These are phyloP conservation scores for Mythimna ferrago DNA, from an alignment of 2,888 invertebrate species.

Conservation along the genomic window DNA sequence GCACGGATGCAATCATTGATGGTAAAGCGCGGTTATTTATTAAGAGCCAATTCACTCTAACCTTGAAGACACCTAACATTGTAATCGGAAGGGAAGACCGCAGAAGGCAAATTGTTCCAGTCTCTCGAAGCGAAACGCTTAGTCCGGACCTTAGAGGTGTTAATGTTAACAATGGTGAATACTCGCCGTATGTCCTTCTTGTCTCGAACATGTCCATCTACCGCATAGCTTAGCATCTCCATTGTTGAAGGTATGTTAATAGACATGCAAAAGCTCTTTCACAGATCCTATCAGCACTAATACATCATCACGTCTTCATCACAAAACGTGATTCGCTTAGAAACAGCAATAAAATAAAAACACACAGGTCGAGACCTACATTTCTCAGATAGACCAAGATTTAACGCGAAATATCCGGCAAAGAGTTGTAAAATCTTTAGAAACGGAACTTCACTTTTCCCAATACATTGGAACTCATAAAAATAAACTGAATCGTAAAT, in stretches of 20 bases:
- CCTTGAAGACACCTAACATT: too few species aligned
- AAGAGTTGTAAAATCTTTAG: conserved; percentile 35
- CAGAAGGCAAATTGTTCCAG: too few species aligned
- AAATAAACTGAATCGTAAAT: conserved; percentile 21
- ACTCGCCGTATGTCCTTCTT: not conserved
- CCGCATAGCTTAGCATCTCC: conserved; percentile 18
- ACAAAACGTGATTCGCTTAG: conserved; percentile 50
- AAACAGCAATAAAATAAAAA: conserved; percentile 44
- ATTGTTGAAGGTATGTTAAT: conserved; percentile 36
- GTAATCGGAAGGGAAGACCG: too few species aligned
- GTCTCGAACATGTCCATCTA: conserved; percentile 20
- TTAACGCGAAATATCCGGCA: conserved; percentile 43
- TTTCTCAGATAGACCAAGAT: conserved; percentile 31
- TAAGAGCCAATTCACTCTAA: too few species aligned
- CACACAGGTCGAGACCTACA: conserved; percentile 43
- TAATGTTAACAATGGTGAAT: too few species aligned
- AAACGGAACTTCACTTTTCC: conserved; percentile 19
- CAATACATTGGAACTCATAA: conserved; percentile 25
- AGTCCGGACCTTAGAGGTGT: not conserved
- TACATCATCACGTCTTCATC: conserved; percentile 60
- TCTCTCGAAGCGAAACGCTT: too few species aligned
- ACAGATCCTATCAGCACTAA: conserved; percentile 44
- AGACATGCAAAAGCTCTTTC: conserved; percentile 37
- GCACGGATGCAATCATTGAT: too few species aligned
- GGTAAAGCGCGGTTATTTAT: too few species aligned